phyloP scores from a whole-genome alignment of 2,888 invertebrate genomes.

The Nemotelus nigrinus region DNA sequence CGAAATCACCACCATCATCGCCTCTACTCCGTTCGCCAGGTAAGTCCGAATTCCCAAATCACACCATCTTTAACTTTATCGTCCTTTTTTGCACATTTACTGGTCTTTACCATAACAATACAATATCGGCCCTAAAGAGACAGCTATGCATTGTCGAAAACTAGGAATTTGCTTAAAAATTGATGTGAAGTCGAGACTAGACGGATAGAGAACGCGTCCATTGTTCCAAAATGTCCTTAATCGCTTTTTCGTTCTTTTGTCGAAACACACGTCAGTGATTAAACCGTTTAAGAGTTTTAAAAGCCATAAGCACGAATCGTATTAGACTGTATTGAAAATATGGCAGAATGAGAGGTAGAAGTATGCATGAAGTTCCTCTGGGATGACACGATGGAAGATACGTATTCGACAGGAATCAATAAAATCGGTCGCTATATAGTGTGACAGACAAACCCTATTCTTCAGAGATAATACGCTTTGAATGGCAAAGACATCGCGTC shows the following conservation, averaged over 20 bases:
- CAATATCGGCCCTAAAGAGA: constrained; percentile 5
- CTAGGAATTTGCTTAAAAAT: constrained; percentile 33
- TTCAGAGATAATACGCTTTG: constrained; percentile 36
- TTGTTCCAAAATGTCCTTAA: constrained; percentile 48
- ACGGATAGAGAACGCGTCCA: not conserved
- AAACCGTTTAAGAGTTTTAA: constrained; percentile 37
- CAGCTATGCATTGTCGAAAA: not conserved
- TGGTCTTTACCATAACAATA: constrained; percentile 46
- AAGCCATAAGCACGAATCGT: constrained; percentile 15
- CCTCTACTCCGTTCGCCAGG: constrained; percentile 58
- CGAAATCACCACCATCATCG: constrained; percentile 63
- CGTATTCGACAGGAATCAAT: constrained; percentile 10
- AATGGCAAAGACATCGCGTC: constrained; percentile 2
- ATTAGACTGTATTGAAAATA: not conserved
- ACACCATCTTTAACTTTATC: constrained; percentile 40
- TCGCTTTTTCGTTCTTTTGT: constrained; percentile 52
- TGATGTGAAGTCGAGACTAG: not conserved
- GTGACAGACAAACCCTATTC: constrained; percentile 14
- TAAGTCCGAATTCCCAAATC: constrained; percentile 52
- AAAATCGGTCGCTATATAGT: not conserved
- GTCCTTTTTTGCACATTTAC: constrained; percentile 39
- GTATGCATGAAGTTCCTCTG: no score
- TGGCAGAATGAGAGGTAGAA: no score
- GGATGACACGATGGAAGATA: not conserved
- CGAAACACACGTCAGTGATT: constrained; percentile 52